Base-by-base conservation (phyloP, 2,888 invertebrate species). In the Anodontia alba region DNA sequence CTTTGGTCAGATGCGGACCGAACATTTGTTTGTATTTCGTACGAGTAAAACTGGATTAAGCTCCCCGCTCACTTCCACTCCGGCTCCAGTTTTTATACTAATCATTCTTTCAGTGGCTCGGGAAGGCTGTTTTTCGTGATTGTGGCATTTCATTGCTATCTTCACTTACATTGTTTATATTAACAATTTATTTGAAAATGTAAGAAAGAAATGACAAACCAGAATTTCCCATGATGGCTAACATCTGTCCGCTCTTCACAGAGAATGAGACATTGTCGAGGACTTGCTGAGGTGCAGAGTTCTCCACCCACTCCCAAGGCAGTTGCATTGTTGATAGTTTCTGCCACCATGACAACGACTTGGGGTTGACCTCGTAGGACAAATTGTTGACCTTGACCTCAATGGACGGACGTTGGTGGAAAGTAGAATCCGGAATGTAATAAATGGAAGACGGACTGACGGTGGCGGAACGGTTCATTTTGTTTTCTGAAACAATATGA, bases 221-320 rank as follows among this genome's bases (percentile, higher is more conserved):
- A 49, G 92, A 93, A 67, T 91, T 91, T 42, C 92, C 92, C 85
- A 92, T 85, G 31, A 92, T 90, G 46, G 92, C 92, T 82, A 92
- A 76, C 89, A 92, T 90, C 76, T 92, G 88, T 0, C 92, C 92
- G 73, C 90, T 91, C 49, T 86, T 89, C 17, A 90, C 89, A 10
- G 85, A 84, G 77, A 92, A 92, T 15, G 87, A 87, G 38, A 92
- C 89, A 23, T 91, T 89, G 42, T 90, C 84, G n/a, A 92, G 87
- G 7, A 92, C 87, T 46, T 84, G 79, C 20, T 88, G 89, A 0
- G 88, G 88, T 38, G 81, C 77, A 1, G 81, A 73, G 67, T 78
- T 81, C 31, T 87, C 85, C 46, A 82, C 81, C 88, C 89, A 88
- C 83, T 90, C 90, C 90, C 91, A 90, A 74, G 91, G 91, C 79